Percentiles rank a stretch among this genome's conserved stretches.
Evolutionary conservation across 2,888 invertebrate species (phyloP).

Genomic region (Cataglyphis albicans): DNA sequence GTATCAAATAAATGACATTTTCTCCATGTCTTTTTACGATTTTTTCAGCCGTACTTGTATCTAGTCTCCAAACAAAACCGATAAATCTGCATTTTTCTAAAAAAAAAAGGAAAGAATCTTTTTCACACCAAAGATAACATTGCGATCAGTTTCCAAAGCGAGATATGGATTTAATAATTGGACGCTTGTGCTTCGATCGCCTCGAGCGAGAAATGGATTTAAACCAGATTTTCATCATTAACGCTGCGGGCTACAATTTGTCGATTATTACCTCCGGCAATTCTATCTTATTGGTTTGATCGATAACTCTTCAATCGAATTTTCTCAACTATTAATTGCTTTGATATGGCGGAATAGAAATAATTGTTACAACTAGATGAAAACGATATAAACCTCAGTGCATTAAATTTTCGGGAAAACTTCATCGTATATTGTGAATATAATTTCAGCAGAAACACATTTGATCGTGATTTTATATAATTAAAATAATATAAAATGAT

Average conservation of each 20-base stretch:
- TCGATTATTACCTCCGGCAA: conserved; percentile 47
- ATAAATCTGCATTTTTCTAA: neutral
- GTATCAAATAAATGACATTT: conserved; percentile 62
- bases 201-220: conserved; percentile 69
- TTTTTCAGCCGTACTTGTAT: neutral
- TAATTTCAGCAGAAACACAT: neutral
- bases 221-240: conserved; percentile 61
- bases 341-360: neutral
- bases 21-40: conserved; percentile 41
- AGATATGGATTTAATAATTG: conserved; percentile 38
- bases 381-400: neutral
- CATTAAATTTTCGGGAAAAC: neutral
- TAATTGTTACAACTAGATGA: conserved; percentile 11
- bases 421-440: neutral
- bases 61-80: neutral
- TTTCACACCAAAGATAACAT: conserved; percentile 3
- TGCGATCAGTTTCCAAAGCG: conserved; percentile 32
- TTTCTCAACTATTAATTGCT: conserved; percentile 45
- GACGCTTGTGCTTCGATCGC: conserved; percentile 36
- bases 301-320: conserved; percentile 54
- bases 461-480: conserved; percentile 5
- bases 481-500: neutral
- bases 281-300: conserved; percentile 44
- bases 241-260: conserved; percentile 28
- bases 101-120: neutral